Base-by-base conservation (phyloP, 2,113 vertebrate species). In the Saccopteryx bilineata region DNA sequence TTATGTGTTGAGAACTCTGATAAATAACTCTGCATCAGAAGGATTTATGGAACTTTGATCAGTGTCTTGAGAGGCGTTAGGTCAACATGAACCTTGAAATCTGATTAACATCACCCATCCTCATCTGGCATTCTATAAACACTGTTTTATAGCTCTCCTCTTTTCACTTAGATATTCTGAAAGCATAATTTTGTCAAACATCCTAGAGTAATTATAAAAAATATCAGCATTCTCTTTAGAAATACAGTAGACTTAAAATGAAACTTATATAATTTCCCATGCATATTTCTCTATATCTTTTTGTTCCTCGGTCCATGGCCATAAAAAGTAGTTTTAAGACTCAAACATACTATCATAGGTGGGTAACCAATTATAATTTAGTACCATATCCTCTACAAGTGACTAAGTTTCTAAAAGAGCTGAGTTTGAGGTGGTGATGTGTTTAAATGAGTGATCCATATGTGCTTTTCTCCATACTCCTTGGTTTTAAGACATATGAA, bases 1-100 rank as follows among this genome's bases (percentile, higher is more conserved):
- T 96, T 96, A 98, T 87, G 92, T 95, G 83, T 95, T 95, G 95
- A 97, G 94, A 96, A 97, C 91, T 94, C 93, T 97, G 98, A 98
- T 97, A 96, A 98, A 90, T 97, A 98, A 97, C 97, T 97, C 94
- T 3, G 78, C 95, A 97, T 97, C 97, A 98, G 93, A 98, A 96
- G 82, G 87, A 98, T 93, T 97, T 86, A 93, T 24, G 46, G 76
- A 96, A 98, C 98, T 98, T 98, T 98, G 98, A 98, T 98, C 98
- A 96, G 60, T 96, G 95, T 97, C 94, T 96, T 89, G 39, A 94
- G 94, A 98, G 97, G 90, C 95, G 97, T 88, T 19, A 58, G 98
- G 98, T 97, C 97, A 98, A 95, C 90, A 90, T 90, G 95, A 98
- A 97, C 98, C 94, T 95, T 97, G 97, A 95, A 98, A 97, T 94